Base-by-base conservation (phyloP, 2,888 invertebrate species). In the Cheilosia grossa region DNA sequence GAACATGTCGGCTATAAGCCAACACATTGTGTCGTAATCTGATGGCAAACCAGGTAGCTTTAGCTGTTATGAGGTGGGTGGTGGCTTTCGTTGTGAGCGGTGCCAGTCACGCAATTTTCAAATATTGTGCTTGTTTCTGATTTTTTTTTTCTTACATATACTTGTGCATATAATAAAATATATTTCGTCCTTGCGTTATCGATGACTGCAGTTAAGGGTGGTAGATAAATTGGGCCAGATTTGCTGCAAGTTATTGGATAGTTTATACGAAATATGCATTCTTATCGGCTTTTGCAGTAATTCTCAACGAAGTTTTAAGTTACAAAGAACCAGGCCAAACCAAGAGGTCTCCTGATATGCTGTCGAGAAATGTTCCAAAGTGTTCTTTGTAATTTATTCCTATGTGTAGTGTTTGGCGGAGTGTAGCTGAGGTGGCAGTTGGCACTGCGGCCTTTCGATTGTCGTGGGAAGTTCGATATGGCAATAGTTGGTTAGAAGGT, bases 91-190 rank as follows among this genome's bases (percentile, higher is more conserved):
- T 3, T 47, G 49, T 42, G 59, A 51, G 42, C 67, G 59, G 83
- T 85, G n/a, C 83, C 75, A 75, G 80, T 80, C 83, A 85, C 83
- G 83, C 83, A 85, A 85, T 85, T 85, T 80, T 85, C 75, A 75
- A 80, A 83, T 74, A 74, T 83, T 47, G 42, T 56, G 27, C 66
- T 47, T 9, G 47, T 59, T 64, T 53, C 42, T 24, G 56, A 19
- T n/a, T 59, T 66, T 51, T 58, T 54, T 47, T 37, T 75, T 9
- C 6, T 7, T 6, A 7, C 1, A 7, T 7, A 7, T 7, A 9
- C 9, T 30, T 9, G 30, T 30, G 9, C 30, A 21, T 51, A 56
- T 74, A 64, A 80, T 80, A 80, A 75, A 73, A 66, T 67, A 56
- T 74, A 58, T 54, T 75, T 24, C 21, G 59, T 67, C 61, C 69